Evolutionary conservation across 2,888 invertebrate genomes (phyloP).

Genomic region (Tetranychus piercei): DNA sequence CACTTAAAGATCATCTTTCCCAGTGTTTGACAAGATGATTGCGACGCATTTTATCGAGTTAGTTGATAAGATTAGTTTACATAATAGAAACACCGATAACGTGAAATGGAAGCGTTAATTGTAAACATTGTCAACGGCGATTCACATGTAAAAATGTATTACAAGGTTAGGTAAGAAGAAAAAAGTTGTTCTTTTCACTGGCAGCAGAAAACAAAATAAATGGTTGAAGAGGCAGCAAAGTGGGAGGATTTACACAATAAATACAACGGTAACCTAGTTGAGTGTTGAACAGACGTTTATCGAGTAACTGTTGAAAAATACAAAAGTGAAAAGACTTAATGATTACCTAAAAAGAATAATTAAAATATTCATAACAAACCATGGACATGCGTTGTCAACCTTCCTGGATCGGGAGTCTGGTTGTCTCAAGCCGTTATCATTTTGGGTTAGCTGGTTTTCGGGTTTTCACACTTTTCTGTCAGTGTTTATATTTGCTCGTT

Average conservation of each 20-base stretch:
- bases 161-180: not conserved
- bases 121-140: not conserved
- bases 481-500: too few relatives aligned
- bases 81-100: not conserved
- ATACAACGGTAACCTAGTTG: not conserved
- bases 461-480: too few relatives aligned
- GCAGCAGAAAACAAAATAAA: not conserved
- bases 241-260: not conserved
- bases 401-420: too few relatives aligned
- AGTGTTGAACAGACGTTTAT: not conserved
- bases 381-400: not conserved
- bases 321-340: not conserved
- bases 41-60: not conserved
- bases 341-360: not conserved
- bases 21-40: not conserved
- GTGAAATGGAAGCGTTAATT: not conserved
- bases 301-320: not conserved
- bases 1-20: not conserved
- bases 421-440: too few relatives aligned
- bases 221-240: not conserved
- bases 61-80: not conserved
- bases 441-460: too few relatives aligned
- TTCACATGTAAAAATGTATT: not conserved
- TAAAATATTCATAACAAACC: not conserved
- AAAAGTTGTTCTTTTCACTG: not conserved